Base-by-base conservation (phyloP, 2,113 vertebrate species). In the Marmota flaviventris region DNA sequence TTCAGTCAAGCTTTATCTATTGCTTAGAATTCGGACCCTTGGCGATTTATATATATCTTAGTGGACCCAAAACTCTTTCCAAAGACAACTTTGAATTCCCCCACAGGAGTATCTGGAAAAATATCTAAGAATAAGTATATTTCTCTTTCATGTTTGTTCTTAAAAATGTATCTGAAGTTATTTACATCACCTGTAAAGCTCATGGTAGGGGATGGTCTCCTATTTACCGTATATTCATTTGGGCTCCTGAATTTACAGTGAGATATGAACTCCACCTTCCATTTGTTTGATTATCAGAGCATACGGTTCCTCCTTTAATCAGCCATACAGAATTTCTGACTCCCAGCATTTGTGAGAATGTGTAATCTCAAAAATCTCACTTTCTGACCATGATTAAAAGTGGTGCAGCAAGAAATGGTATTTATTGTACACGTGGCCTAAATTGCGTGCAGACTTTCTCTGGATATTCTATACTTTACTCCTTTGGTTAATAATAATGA, bases 311-410 rank as follows among this genome's bases (percentile, higher is more conserved):
- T 85, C 13, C 67, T 85, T 93, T 85, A 75, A 39, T 63, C 48
- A 58, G n/a, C 42, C 14, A 6, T 14, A 5, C 22, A 77, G 39
- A 95, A 92, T 95, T 63, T 81, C 86, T 89, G 0, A 29, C 91
- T 42, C 16, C 16, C n/a, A 53, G 4, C 56, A 56, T n/a, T 75
- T 93, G 25, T 39, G 56, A 94, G 39, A 77, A 89, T 67, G 7
- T 11, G 0, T 88, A 51, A 70, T 24, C 53, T 93, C 37, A 45
- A 85, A 82, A 82, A 37, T 94, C 18, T 72, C 29, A 56, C 34
- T 86, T 94, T 39, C 37, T 85, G 78, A 95, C 8, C 51, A 5
- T 73, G 20, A 82, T 81, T 39, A 77, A 83, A 94, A 25, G n/a
- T 63, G 10, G 18, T 45, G 20, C 56, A 88, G 42, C 22, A 75